phyloP scores from a whole-genome alignment of 2,797 vertebrate species.

The Todus mexicanus region DNA sequence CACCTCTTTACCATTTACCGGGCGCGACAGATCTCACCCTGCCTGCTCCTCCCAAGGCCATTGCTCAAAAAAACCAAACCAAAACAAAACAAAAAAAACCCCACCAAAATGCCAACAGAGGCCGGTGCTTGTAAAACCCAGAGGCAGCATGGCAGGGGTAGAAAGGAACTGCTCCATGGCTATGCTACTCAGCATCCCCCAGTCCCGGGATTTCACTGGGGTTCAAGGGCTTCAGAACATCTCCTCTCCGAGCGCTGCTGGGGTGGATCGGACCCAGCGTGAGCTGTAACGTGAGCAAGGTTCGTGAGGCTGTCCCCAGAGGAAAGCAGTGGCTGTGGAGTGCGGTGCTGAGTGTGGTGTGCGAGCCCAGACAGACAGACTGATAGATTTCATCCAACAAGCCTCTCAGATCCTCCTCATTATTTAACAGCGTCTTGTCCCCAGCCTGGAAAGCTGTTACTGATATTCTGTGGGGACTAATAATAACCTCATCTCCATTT shows the following conservation, averaged over 20 bases:
- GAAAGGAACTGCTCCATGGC: accelerated
- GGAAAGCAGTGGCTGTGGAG: not conserved
- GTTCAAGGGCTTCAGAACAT: accelerated
- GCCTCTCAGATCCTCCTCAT: not conserved
- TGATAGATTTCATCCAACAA: not conserved
- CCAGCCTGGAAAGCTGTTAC: not conserved
- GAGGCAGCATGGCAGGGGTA: not conserved
- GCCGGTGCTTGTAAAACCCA: not conserved
- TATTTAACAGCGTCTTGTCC: not conserved
- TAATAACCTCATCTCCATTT: not conserved
- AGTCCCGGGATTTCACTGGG: accelerated
- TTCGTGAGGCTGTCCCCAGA: accelerated
- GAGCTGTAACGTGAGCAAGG: not conserved
- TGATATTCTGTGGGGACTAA: conserved; percentile 18
- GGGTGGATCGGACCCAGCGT: accelerated
- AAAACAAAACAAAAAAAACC: not conserved
- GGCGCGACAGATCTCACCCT: not conserved
- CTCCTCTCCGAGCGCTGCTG: not conserved
- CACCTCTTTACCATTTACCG: not conserved
- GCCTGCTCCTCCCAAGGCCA: not conserved
- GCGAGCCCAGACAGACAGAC: not conserved
- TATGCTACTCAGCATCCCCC: not conserved
- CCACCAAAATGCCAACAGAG: no score
- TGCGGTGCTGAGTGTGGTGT: not conserved
- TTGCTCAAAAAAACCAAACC: not conserved